phyloP scores from a whole-genome alignment of 2,113 vertebrate species.

The Triplophysa rosa region DNA sequence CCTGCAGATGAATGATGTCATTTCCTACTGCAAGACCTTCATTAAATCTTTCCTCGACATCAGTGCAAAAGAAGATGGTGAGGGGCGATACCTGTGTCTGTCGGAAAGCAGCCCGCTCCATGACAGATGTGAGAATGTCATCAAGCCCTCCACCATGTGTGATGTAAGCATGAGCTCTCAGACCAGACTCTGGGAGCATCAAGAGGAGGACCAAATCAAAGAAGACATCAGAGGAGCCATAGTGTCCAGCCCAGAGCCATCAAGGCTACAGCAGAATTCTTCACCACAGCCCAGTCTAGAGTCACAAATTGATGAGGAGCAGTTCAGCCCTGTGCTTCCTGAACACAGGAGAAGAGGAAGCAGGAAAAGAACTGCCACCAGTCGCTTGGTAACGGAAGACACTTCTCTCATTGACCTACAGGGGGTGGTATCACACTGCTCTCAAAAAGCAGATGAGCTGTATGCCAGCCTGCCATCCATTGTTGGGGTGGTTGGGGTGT shows the following conservation, averaged over 20 bases:
- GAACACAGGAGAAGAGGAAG: constrained; percentile 66
- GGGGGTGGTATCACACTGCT: constrained; percentile 69
- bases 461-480: constrained; percentile 76
- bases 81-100: constrained; percentile 83
- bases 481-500: constrained; percentile 78
- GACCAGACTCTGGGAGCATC: constrained; percentile 69
- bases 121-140: constrained; percentile 59
- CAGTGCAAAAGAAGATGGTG: constrained; percentile 78
- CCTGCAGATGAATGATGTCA: constrained; percentile 96
- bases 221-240: constrained; percentile 66
- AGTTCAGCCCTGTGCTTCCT: constrained; percentile 64
- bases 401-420: constrained; percentile 65
- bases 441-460: constrained; percentile 80
- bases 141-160: constrained; percentile 59
- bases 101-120: constrained; percentile 72
- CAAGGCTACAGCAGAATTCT: constrained; percentile 53
- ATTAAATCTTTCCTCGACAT: constrained; percentile 94
- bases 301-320: constrained; percentile 64
- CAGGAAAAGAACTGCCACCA: constrained; percentile 60
- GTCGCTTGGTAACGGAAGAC: constrained; percentile 37
- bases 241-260: constrained; percentile 59
- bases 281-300: constrained; percentile 61
- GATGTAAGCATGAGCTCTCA: constrained; percentile 64
- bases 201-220: constrained; percentile 66
- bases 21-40: constrained; percentile 93